These are phyloP conservation scores for Lapara coniferarum DNA, from an alignment of 2,888 invertebrate genomes.

Conservation along the genomic window DNA sequence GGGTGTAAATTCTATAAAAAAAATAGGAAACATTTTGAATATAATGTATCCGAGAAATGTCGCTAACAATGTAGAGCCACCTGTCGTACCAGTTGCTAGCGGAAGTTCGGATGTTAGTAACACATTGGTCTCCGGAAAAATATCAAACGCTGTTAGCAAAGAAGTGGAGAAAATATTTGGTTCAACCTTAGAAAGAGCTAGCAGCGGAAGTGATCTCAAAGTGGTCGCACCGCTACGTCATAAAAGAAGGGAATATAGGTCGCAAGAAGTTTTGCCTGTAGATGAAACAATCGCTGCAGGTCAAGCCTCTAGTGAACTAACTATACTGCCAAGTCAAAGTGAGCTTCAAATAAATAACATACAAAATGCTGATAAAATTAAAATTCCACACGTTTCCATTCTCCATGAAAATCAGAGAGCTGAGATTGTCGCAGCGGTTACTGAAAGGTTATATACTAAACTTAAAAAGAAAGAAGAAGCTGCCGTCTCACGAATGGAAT, in stretches of 20 bases:
- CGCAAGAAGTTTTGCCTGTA: constrained; percentile 72
- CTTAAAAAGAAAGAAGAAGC: constrained; percentile 81
- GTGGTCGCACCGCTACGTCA: constrained; percentile 66
- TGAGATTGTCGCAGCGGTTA: constrained; percentile 88
- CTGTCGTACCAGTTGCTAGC: constrained; percentile 57
- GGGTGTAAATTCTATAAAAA: constrained; percentile 43
- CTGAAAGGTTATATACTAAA: constrained; percentile 85
- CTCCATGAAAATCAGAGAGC: constrained; percentile 82
- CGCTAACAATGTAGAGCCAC: constrained; percentile 58
- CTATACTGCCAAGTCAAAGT: constrained; percentile 51
- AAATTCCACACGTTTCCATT: constrained; percentile 58
- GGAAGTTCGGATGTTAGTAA: constrained; percentile 69
- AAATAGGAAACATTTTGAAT: constrained; percentile 73
- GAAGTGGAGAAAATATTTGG: constrained; percentile 74
- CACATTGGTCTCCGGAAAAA: constrained; percentile 55
- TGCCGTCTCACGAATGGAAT: constrained; percentile 67
- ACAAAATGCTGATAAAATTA: constrained; percentile 45
- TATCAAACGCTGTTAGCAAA: constrained; percentile 65
- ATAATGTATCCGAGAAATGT: constrained; percentile 57
- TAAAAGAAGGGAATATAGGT: constrained; percentile 72
- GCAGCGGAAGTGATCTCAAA: constrained; percentile 73
- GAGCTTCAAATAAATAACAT: constrained; percentile 49
- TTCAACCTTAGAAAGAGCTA: constrained; percentile 71
- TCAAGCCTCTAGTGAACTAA: constrained; percentile 40
- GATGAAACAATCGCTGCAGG: constrained; percentile 47